A percentile compares a stretch with the other conserved stretches of the same genome.
Conservation (phyloP, 2,888 invertebrate genomes). For the Dolomedes plantarius region DNA sequence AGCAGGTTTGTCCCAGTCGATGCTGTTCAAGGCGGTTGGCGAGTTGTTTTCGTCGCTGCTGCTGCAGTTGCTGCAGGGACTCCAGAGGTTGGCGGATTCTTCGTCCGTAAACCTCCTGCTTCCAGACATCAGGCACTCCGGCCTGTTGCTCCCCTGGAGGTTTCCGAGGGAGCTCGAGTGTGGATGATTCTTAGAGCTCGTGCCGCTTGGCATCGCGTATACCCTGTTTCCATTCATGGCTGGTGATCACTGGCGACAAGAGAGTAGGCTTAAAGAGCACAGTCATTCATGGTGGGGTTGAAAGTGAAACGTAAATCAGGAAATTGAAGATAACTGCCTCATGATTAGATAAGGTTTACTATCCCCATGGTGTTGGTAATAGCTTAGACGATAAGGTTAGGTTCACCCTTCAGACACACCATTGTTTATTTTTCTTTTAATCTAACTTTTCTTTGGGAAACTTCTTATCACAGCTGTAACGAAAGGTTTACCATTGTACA, state of each 20-base stretch:
- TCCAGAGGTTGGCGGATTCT: constrained; percentile 50
- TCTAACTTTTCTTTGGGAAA: too few relatives aligned
- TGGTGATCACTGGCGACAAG: background rate
- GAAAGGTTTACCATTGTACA: too few relatives aligned
- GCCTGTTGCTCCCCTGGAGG: background rate
- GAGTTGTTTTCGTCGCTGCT: constrained; percentile 68
- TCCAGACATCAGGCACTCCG: constrained; percentile 35
- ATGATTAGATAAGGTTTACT: too few relatives aligned
- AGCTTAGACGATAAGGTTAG: too few relatives aligned
- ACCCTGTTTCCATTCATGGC: background rate
- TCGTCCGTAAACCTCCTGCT: constrained; percentile 25
- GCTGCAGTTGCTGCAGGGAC: constrained; percentile 62
- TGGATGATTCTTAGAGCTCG: background rate
- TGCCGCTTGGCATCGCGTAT: background rate
- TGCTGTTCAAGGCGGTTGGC: constrained; percentile 51
- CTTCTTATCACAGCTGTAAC: too few relatives aligned
- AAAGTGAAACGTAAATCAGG: too few relatives aligned
- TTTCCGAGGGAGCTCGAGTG: background rate
- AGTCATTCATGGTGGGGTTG: too few relatives aligned
- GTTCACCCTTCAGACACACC: too few relatives aligned
- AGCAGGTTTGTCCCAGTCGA: constrained; percentile 65
- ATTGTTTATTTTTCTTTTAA: too few relatives aligned
- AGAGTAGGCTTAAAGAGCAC: too few relatives aligned
- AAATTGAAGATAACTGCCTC: too few relatives aligned
- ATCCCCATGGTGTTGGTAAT: too few relatives aligned